Evolutionary conservation across 1,140 invertebrate genomes (phyloP), one percentile per base, ranked within the genome.

Genomic region (Nixonia krombeini): DNA sequence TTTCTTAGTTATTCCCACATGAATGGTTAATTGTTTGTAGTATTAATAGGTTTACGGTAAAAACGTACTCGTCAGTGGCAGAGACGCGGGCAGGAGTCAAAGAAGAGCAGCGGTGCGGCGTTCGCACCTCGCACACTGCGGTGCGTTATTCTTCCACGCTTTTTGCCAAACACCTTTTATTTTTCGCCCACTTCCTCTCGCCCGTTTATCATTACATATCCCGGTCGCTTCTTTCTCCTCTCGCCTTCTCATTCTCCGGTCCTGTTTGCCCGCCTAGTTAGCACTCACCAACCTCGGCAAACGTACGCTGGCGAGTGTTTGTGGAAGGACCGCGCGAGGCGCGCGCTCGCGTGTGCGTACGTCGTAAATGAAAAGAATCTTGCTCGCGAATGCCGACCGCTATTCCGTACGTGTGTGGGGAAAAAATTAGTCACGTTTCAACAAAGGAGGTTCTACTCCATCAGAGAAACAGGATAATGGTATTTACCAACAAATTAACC

Each of bases 211-310:
- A 35, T 35, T 35, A 35, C 12, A 13, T 13, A 13, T 13, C 6
- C 33, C 13, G 10, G 33, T 13, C n/a, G 5, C 18, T 37, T 44
- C 41, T 18, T 6, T 18, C 4, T 37, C 37, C 38, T 35, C 16
- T 37, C 21, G 23, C 44, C 28, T 1, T 37, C 17, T 47, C 47
- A 40, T 44, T 33, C 58, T 37, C 33, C 13, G 15, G 18, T 37
- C 25, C 29, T 51, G 38, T 58, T 68, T 62, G 47, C 40, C 18
- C 23, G 18, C 3, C 26, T 25, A 16, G 61, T 69, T 69, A 63
- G 33, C 53, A 10, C 65, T 46, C 49, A 56, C 51, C 40, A 10
- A 49, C 37, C 50, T 40, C 12, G 44, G 49, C 40, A 35, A 17
- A 29, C 25, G 23, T 64, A n/a, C n/a, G n/a, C n/a, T n/a, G n/a